Base-by-base conservation (phyloP, 2,113 vertebrate genomes). In the Odocoileus hemionus region DNA sequence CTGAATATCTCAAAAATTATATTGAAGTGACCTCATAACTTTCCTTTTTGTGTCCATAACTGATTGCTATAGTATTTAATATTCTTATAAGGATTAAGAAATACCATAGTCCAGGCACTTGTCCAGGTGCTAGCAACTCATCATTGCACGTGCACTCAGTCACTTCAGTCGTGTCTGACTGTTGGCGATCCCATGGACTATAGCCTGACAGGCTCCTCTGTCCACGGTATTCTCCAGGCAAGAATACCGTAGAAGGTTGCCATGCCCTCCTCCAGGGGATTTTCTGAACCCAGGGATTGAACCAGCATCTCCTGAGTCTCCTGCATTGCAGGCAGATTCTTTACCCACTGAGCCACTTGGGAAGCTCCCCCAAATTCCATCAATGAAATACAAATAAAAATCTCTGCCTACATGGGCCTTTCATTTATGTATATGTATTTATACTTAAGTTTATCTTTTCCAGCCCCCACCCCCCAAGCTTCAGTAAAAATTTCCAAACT, bases 361-460 rank as follows among this genome's bases (percentile, higher is more conserved):
- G 23, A 76, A 74, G 36, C 70, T 74, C 12, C 39, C 12, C 0
- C 2, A 76, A 43, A 97, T 92, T 91, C 61, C 33, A 39, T 16
- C 14, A 91, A 13, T 93, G 45, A 96, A 91, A 39, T 45, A n/a
- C 21, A 87, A n/a, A 39, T 89, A 79, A 67, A 96, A 78, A 36
- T 88, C 1, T 55, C 30, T 85, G 26, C 25, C 45, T 76, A 2
- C 1, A 30, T 43, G 28, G 6, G 5, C 1, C 15, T 94, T 91
- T n/a, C 19, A 55, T 61, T 95, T 57, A 15, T 8, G 4, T 39
- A 45, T 30, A 33, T 26, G 33, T 1, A 60, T 33, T 15, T 86
- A 3, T 84, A 70, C 3, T 7, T 85, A 64, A 50, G 8, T 67
- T 86, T 47, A 6, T 33, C 30, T 9, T 96, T 92, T 80, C 14